phyloP scores from a whole-genome alignment of 2,797 vertebrate species.

The Melanotaenia trifasciata region DNA sequence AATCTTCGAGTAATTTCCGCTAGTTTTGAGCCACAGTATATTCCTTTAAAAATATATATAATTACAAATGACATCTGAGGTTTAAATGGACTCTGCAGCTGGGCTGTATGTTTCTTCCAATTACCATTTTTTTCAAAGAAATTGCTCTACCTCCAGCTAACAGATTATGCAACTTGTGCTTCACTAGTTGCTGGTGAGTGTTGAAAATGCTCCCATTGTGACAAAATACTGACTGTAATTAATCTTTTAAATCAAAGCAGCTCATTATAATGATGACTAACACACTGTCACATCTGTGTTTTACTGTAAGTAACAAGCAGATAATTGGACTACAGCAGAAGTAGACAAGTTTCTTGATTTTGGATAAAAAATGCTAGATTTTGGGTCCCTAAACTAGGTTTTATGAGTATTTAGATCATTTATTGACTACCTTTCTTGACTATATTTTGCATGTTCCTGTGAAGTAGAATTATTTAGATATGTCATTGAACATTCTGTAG shows the following conservation, averaged over 20 bases:
- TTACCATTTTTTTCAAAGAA: not conserved
- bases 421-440: constrained; percentile 46
- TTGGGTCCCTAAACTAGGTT: constrained; percentile 38
- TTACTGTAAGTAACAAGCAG: constrained; percentile 2
- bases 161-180: not conserved
- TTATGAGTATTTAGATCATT: constrained; percentile 45
- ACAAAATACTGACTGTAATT: not conserved
- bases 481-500: constrained; percentile 56
- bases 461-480: constrained; percentile 62
- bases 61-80: constrained; percentile 24
- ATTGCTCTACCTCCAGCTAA: constrained; percentile 12
- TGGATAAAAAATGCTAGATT: too few relatives aligned
- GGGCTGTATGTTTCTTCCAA: constrained; percentile 5
- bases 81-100: constrained; percentile 38
- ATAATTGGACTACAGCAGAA: constrained; percentile 18
- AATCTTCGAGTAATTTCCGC: constrained; percentile 41
- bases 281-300: constrained; percentile 18
- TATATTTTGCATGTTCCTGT: constrained; percentile 71
- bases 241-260: constrained; percentile 15
- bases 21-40: constrained; percentile 28
- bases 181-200: constrained; percentile 9
- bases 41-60: constrained; percentile 16
- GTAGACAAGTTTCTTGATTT: constrained; percentile 18
- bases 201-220: constrained; percentile 29
- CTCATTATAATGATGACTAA: constrained; percentile 24